phyloP scores from a whole-genome alignment of 2,888 invertebrate genomes.

The Silvanus unidentatus region DNA sequence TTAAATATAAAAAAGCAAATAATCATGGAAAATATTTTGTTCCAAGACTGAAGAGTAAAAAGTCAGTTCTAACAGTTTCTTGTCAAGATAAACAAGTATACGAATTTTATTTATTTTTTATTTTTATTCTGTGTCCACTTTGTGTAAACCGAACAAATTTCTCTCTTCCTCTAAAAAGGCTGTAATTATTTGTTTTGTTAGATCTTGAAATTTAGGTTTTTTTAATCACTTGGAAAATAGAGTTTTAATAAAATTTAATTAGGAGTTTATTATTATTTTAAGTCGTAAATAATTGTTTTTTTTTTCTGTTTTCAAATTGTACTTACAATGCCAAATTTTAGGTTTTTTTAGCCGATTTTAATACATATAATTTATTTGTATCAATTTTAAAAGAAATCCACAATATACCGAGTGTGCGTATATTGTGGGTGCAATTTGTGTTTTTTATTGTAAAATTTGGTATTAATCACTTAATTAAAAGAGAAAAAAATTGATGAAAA shows the following conservation, averaged over 20 bases:
- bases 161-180: conserved; percentile 6
- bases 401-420: no score
- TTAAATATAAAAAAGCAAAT: not conserved
- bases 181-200: conserved; percentile 4
- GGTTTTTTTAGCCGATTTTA: conserved; percentile 2
- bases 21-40: not conserved
- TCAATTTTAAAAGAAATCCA: not conserved
- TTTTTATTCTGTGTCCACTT: not conserved
- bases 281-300: not conserved
- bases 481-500: not conserved
- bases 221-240: no score
- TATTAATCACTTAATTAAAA: not conserved
- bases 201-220: not conserved
- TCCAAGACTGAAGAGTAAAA: conserved; percentile 2
- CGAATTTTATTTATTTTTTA: not conserved
- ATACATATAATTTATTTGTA: conserved; percentile 1
- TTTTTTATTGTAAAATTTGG: conserved; percentile 2
- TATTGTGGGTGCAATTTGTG: no score
- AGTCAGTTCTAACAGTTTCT: no score
- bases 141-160: conserved; percentile 2
- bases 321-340: conserved; percentile 9
- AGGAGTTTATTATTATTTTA: no score
- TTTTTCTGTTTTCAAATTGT: conserved; percentile 1
- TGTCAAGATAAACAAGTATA: not conserved
- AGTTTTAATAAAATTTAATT: no score